phyloP scores from a whole-genome alignment of 2,888 invertebrate species.

The Archips crataeganus region DNA sequence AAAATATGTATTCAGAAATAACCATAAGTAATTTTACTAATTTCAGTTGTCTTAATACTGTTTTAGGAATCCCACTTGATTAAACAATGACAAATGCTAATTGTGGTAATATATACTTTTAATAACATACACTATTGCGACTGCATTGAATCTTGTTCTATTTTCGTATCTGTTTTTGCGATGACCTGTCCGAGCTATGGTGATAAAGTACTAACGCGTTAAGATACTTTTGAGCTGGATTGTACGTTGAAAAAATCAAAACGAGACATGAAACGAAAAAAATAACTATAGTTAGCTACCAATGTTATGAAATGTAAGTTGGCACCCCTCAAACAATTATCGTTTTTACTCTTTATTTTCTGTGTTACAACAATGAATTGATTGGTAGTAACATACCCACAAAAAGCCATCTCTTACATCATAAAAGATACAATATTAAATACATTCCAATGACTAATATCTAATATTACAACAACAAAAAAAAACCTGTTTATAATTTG shows the following conservation, averaged over 20 bases:
- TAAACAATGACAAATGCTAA: too few species aligned
- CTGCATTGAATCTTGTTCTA: too few species aligned
- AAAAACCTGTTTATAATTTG: constrained; percentile 14
- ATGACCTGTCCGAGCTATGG: too few species aligned
- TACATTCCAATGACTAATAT: neutral
- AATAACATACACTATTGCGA: too few species aligned
- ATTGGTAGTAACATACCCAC: neutral
- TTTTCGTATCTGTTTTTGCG: too few species aligned
- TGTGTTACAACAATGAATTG: neutral
- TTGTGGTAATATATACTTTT: too few species aligned
- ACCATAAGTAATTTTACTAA: too few species aligned
- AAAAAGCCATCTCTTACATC: neutral
- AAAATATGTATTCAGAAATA: too few species aligned
- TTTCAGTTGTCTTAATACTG: too few species aligned
- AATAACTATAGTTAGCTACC: neutral
- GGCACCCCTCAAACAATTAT: neutral
- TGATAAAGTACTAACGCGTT: too few species aligned
- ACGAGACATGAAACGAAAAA: neutral
- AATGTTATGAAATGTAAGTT: neutral
- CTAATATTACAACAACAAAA: constrained; percentile 9
- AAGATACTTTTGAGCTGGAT: too few species aligned
- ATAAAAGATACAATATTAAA: neutral
- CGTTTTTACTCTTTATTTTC: neutral
- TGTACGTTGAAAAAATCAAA: neutral
- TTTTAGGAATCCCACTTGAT: too few species aligned